Evolutionary conservation across 2,113 vertebrate genomes (phyloP).

Genomic region (Daphoenositta chrysoptera): DNA sequence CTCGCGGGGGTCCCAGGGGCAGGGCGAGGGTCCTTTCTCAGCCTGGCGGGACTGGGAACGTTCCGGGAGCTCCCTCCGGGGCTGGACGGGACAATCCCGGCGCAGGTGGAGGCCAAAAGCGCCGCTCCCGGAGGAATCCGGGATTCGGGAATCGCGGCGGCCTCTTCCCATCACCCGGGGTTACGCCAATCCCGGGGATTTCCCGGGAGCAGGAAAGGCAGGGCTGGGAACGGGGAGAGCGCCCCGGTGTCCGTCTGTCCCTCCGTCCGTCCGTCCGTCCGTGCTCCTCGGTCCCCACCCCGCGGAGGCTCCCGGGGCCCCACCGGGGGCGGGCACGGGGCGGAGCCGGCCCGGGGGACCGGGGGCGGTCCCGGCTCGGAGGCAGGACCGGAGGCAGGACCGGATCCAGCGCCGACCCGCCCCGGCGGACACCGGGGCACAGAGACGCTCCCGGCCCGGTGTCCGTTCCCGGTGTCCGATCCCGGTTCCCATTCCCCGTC

Average conservation of each 20-base stretch:
- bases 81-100: accelerated
- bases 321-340: background rate
- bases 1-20: background rate
- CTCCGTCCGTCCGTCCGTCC: background rate
- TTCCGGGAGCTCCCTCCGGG: background rate
- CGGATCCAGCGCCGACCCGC: background rate
- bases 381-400: background rate
- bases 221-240: background rate
- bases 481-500: too few species aligned
- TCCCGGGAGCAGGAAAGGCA: background rate
- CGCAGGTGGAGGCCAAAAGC: accelerated
- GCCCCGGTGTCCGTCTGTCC: background rate
- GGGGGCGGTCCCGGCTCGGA: background rate
- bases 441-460: too few species aligned
- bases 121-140: background rate
- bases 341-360: background rate
- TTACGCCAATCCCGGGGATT: background rate
- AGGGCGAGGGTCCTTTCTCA: background rate
- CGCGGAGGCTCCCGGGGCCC: background rate
- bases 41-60: background rate
- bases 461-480: too few species aligned
- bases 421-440: background rate
- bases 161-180: background rate
- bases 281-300: background rate
- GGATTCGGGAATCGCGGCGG: accelerated